These are phyloP conservation scores for Spodoptera litura DNA, from an alignment of 1,140 invertebrate species.

Conservation along the genomic window DNA sequence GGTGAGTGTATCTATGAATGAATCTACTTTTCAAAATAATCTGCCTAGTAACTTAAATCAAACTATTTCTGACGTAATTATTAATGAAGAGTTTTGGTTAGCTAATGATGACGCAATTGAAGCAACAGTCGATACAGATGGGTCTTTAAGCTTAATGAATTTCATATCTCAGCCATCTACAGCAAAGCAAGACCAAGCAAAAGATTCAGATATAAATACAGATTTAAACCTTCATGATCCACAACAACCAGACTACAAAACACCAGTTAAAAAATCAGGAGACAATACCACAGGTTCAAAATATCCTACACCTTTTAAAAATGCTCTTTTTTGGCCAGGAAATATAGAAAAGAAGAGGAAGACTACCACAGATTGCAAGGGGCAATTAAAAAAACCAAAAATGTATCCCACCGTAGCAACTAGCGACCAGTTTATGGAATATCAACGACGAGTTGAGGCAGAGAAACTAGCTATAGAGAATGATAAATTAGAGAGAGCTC, in stretches of 20 bases:
- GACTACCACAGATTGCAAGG: conserved; percentile 26
- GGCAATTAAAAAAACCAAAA: conserved; percentile 41
- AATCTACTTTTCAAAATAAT: neutral
- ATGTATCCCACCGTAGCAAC: conserved; percentile 33
- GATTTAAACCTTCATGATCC: conserved; percentile 25
- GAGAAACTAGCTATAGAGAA: conserved; percentile 40
- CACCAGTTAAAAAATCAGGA: conserved; percentile 23
- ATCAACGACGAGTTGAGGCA: conserved; percentile 29
- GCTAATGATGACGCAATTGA: conserved; percentile 23
- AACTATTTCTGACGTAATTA: conserved; percentile 19
- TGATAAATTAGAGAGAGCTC: conserved; percentile 25
- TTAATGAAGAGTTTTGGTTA: conserved; percentile 26
- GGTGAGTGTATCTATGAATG: conserved; percentile 26
- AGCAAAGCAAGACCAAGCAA: conserved; percentile 23
- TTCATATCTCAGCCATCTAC: conserved; percentile 21
- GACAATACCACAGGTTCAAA: conserved; percentile 21
- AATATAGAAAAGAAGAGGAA: conserved; percentile 20
- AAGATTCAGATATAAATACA: conserved; percentile 21
- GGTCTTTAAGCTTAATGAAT: conserved; percentile 23
- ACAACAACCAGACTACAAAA: conserved; percentile 25
- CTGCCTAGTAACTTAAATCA: conserved; percentile 3
- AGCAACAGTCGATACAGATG: conserved; percentile 20
- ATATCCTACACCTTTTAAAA: conserved; percentile 26
- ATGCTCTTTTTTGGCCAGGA: conserved; percentile 8
- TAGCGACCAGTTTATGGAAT: conserved; percentile 21